Evolutionary conservation across 2,113 vertebrate genomes (phyloP), one percentile per base, ranked within the genome.

Genomic region (Piaya cayana): DNA sequence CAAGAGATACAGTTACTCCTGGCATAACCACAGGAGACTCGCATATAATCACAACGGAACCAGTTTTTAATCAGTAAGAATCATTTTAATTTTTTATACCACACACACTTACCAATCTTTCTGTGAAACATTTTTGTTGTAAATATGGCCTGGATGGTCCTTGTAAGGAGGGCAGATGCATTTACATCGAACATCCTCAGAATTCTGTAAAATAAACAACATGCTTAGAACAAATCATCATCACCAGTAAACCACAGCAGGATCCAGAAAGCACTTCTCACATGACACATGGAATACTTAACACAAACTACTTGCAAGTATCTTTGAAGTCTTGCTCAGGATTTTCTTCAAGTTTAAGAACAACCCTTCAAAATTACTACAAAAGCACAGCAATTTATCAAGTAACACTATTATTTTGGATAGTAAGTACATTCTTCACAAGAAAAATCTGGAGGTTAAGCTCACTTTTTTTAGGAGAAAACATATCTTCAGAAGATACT

Each of bases 101-200:
- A 63, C 30, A 91, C 14, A 90, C 86, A 98, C 98, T 97, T 97
- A 99, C 99, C 99, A 99, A 96, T 99, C 99, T 96, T 99, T 99
- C 89, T 99, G 99, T 30, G 99, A 99, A 70, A 99, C 98, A 62
- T 99, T 99, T 97, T 99, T 98, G 91, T 99, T 99, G 98, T 99
- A 99, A 97, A 99, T 99, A 37, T 98, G 96, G 9, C 99, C 99
- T 3, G 98, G 95, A 22, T 98, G 96, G 1, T 99, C 99, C 98
- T 98, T 99, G 98, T 99, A 99, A 7, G 99, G 99, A 22, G 99
- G 99, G 87, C 99, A 99, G 97, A 99, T 99, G 93, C 99, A 99
- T 95, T 99, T 99, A 97, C 99, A 99, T 52, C 99, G 98, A 59
- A 98, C 98, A 97, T 99, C 99, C 81, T 99, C 98, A 8, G 98